phyloP scores from a whole-genome alignment of 2,797 vertebrate species.

The Myripristis murdjan region DNA sequence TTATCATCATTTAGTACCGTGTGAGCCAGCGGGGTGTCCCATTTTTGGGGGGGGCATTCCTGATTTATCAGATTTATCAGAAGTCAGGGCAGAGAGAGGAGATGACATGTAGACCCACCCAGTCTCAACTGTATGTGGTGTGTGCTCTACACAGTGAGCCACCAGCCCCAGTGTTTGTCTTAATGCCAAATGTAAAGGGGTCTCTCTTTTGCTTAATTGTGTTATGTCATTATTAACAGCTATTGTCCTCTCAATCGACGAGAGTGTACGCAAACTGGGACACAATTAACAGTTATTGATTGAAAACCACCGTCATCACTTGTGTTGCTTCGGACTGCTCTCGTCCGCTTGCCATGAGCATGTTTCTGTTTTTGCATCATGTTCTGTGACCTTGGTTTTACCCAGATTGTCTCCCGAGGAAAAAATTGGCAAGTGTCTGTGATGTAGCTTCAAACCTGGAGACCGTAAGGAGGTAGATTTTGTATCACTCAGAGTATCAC shows the following conservation, averaged over 20 bases:
- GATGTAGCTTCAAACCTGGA: slow-evolving; percentile 33
- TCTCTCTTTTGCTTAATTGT: slow-evolving; percentile 44
- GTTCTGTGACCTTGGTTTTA: slow-evolving; percentile 50
- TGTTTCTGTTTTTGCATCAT: slow-evolving; percentile 18
- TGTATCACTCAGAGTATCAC: slow-evolving; percentile 31
- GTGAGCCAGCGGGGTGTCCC: too few relatives aligned
- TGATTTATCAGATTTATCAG: too few relatives aligned
- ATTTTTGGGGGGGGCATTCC: too few relatives aligned
- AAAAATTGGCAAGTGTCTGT: slow-evolving; percentile 36
- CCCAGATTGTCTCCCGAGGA: slow-evolving; percentile 22
- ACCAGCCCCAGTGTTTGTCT: too few relatives aligned
- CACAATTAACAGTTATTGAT: slow-evolving; percentile 62
- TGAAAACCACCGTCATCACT: slow-evolving; percentile 50
- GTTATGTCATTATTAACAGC: slow-evolving; percentile 22
- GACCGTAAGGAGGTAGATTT: slow-evolving; percentile 27
- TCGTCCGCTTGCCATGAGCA: slow-evolving; percentile 9
- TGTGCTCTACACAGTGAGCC: too few relatives aligned
- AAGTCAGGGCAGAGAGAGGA: too few relatives aligned
- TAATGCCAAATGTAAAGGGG: too few relatives aligned
- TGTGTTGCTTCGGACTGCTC: slow-evolving; percentile 22
- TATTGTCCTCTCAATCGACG: slow-evolving; percentile 35
- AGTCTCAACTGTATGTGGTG: too few relatives aligned
- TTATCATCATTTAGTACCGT: too few relatives aligned
- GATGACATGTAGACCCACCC: too few relatives aligned
- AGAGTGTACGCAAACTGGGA: too few relatives aligned